Evolutionary conservation across 2,888 invertebrate species (phyloP), one percentile per base, ranked within the genome.

Genomic region (Platypus cylindrus): DNA sequence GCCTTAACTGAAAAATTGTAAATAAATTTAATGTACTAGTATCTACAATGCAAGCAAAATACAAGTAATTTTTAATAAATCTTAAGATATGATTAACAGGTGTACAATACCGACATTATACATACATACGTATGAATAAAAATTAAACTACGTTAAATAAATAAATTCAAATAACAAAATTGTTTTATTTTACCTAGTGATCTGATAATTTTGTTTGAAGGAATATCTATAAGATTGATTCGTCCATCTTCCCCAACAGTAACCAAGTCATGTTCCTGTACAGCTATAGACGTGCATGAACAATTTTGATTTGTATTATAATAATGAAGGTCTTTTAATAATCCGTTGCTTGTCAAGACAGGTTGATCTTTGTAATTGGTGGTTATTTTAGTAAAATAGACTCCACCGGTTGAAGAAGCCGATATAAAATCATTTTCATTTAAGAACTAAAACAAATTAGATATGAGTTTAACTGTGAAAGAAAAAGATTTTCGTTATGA

Each of bases 161-260:
- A n/a, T n/a, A n/a, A n/a, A n/a, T n/a, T n/a, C n/a, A n/a, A n/a
- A n/a, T n/a, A n/a, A n/a, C n/a, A n/a, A n/a, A n/a, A n/a, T n/a
- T n/a, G n/a, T n/a, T n/a, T 32, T 32, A 17, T 18, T 38, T 49
- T 63, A 72, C 73, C 67, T 46, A 73, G 67, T 32, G 52, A 56
- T 48, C 67, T 59, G 4, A 68, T 55, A 31, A 70, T 64, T 39
- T 60, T 57, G 30, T 60, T 60, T 34, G 66, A 63, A 26, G 64
- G 63, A 2, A 68, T 57, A 33, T 68, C 71, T 18, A 77, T 55
- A 22, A 75, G 57, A 58, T 69, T 67, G 31, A 77, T 67, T 41
- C 64, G 59, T 1, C 91, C 90, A 59, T 91, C 90, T 61, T 91
- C 90, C 1, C 90, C 90, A 2, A 83, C 76, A 2, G 79, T 78